phyloP scores from a whole-genome alignment of 2,888 invertebrate genomes.

The Carcina quercana region DNA sequence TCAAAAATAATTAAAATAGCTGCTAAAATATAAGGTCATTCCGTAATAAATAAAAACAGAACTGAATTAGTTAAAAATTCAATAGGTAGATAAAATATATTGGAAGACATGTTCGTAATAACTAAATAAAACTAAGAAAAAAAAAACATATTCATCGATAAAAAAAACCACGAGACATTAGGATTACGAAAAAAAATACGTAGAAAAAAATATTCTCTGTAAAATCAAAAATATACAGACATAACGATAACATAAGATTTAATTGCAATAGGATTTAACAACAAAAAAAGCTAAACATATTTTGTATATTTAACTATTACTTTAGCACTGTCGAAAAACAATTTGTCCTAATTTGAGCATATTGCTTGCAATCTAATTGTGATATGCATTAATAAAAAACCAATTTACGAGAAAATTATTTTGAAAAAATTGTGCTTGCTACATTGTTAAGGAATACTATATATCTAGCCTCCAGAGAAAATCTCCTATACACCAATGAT shows the following conservation, averaged over 20 bases:
- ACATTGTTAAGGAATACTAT: conserved; percentile 6
- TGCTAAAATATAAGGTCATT: conserved; percentile 32
- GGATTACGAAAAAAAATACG: conserved; percentile 24
- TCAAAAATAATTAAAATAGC: conserved; percentile 40
- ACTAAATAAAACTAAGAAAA: conserved; percentile 27
- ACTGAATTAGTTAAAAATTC: conserved; percentile 33
- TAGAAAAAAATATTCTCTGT: conserved; percentile 33
- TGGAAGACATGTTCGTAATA: conserved; percentile 57
- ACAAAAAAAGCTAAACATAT: conserved; percentile 1
- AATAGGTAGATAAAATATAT: conserved; percentile 29
- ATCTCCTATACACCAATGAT: conserved; percentile 44
- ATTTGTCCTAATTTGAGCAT: conserved; percentile 48
- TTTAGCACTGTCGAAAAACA: conserved; percentile 17
- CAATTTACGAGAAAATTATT: too few relatives aligned
- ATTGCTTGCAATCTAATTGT: conserved; percentile 21
- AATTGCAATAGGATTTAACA: too few relatives aligned
- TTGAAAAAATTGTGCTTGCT: conserved; percentile 5
- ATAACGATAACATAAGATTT: conserved; percentile 31
- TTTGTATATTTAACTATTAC: conserved; percentile 1
- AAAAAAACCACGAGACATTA: too few relatives aligned
- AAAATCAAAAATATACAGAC: conserved; percentile 65
- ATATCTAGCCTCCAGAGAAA: conserved; percentile 46
- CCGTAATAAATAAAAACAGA: conserved; percentile 20
- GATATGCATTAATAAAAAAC: conserved; percentile 30
- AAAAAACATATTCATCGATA: conserved; percentile 17